Evolutionary conservation across 2,888 invertebrate genomes (phyloP), one percentile per base, ranked within the genome.

Genomic region (Notodonta ziczac): DNA sequence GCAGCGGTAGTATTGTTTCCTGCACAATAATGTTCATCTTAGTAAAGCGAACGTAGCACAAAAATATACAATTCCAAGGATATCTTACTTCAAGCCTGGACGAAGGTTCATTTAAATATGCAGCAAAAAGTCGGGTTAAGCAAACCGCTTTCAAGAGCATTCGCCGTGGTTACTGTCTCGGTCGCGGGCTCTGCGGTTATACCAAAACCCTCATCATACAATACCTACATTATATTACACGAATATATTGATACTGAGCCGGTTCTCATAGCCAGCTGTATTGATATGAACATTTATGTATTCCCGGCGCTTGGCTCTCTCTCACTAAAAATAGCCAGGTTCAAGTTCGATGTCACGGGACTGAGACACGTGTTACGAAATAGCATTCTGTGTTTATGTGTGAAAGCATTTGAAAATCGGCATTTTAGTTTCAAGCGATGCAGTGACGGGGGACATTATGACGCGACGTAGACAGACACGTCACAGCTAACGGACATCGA

Each of bases 281-380:
- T 60, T 64, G 57, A 58, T 62, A 66, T 12, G 58, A 39, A 54
- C 39, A 39, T 58, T 68, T 64, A 64, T 58, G 67, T 63, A 60
- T 65, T 39, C 54, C 56, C 63, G 13, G 60, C 6, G 39, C 57
- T 67, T 69, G 24, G 24, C 24, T 24, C 59, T 44, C 60, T 63
- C 58, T 48, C 55, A 56, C 60, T 59, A 35, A 56, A 63, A 62
- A 67, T 68, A 65, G 58, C 64, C 64, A 64, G 61, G 71, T 69
- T 71, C 69, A 74, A 74, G 74, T 71, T 71, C 69, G 56, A 61
- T 68, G 69, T 63, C 66, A 65, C 35, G 59, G 56, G 50, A 56
- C 50, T 1, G 39, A 7, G n/a, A n/a, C 14, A 2, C 14, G n/a
- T 16, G 7, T 39, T 39, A 52, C 52, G 52, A 51, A 51, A 24